Percentiles rank a stretch among this genome's conserved stretches.
Evolutionary conservation across 2,113 vertebrate genomes (phyloP).

Genomic region (Leptobrachium leishanense): DNA sequence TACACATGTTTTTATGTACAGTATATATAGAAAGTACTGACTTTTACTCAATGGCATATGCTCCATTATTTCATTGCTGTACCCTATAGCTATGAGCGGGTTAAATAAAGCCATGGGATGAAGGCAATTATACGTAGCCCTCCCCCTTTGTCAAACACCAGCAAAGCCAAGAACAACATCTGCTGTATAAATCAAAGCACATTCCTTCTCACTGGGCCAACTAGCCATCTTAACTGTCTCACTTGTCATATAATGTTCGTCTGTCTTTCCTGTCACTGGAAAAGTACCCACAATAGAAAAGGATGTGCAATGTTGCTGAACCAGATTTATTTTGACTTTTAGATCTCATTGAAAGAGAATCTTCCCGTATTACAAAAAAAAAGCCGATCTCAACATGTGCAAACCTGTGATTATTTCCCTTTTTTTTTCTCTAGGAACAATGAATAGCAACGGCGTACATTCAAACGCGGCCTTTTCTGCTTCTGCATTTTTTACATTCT

Average conservation of each 20-base stretch:
- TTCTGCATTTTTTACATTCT: conserved; percentile 12
- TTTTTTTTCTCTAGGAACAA: not conserved
- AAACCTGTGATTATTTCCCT: conserved; percentile 18
- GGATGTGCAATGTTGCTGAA: conserved; percentile 6
- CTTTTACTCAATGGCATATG: too few species aligned
- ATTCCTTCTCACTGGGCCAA: conserved; percentile 40
- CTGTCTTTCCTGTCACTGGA: conserved; percentile 21
- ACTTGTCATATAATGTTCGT: conserved; percentile 22
- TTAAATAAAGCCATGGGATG: conserved; percentile 38
- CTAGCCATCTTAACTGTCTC: conserved; percentile 14
- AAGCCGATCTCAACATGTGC: conserved; percentile 24
- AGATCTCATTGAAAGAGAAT: too few species aligned
- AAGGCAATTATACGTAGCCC: conserved; percentile 39
- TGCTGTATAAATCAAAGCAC: conserved; percentile 41
- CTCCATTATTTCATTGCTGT: not conserved
- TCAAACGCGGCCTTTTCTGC: conserved; percentile 5
- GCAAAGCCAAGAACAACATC: conserved; percentile 42
- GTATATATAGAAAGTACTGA: too few species aligned
- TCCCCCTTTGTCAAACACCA: conserved; percentile 35
- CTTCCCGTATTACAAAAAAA: conserved; percentile 20
- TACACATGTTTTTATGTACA: too few species aligned
- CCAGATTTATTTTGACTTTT: conserved; percentile 29
- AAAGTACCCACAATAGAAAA: conserved; percentile 12
- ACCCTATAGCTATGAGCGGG: not conserved
- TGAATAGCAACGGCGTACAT: not conserved